Evolutionary conservation across 2,797 vertebrate genomes (phyloP).

Genomic region (Lithobates sylvaticus): DNA sequence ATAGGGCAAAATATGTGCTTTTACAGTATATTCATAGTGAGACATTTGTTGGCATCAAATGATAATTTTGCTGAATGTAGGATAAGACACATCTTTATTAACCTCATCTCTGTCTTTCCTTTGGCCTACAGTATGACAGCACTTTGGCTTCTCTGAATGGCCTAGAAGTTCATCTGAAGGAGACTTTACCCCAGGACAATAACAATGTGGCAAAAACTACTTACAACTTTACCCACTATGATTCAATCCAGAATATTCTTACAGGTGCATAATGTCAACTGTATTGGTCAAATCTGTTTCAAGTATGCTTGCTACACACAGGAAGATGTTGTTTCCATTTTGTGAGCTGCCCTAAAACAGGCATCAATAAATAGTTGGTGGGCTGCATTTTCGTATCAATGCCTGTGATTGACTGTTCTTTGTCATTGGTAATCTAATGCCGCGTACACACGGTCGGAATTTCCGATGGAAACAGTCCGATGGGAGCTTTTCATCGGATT

Average conservation of each 20-base stretch:
- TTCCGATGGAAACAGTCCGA: no score
- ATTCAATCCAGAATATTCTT: constrained; percentile 87
- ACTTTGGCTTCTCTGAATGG: constrained; percentile 95
- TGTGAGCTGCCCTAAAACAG: no score
- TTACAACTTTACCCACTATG: constrained; percentile 89
- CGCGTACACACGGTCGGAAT: no score
- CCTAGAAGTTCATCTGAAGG: constrained; percentile 91
- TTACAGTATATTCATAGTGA: not conserved
- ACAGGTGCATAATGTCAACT: constrained; percentile 76
- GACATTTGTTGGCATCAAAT: not conserved
- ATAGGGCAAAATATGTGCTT: not conserved
- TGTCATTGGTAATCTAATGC: no score
- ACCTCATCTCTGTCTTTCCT: not conserved
- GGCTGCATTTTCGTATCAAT: no score
- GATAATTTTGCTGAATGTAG: not conserved
- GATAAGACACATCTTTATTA: not conserved
- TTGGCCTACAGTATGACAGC: constrained; percentile 86
- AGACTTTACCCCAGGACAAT: constrained; percentile 74
- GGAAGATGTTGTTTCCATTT: no score
- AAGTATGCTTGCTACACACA: no score
- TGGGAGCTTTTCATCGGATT: no score
- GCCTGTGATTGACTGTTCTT: no score
- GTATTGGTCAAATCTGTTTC: no score
- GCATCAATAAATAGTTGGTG: no score
- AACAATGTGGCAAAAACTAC: constrained; percentile 62